A percentile compares a stretch with the other conserved stretches of the same genome.
phyloP scores from a whole-genome alignment of 2,113 vertebrate species.

The Numida meleagris region DNA sequence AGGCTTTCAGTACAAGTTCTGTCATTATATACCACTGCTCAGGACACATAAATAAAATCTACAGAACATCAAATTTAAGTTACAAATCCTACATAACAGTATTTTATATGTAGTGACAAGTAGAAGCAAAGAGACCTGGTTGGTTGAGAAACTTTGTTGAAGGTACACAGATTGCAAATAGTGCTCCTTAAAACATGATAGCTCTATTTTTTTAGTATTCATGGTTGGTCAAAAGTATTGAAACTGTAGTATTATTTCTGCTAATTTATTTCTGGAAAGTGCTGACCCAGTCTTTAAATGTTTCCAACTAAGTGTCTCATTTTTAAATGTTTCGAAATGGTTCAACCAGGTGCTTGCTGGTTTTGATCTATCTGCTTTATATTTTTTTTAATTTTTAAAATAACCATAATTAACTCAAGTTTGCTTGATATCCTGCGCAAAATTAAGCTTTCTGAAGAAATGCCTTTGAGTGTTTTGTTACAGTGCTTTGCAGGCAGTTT shows the following conservation, averaged over 20 bases:
- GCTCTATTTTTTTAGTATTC: neutral
- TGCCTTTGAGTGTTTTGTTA: neutral
- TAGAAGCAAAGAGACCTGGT: slow-evolving; percentile 14
- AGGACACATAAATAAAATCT: slow-evolving; percentile 10
- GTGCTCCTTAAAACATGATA: neutral
- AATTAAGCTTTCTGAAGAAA: neutral
- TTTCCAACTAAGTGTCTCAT: neutral
- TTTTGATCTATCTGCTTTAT: neutral
- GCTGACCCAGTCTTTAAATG: neutral
- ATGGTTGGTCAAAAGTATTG: neutral
- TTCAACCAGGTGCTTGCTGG: rapidly evolving
- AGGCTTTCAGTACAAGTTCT: slow-evolving; percentile 11
- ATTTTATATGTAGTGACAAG: slow-evolving; percentile 30
- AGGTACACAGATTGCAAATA: neutral
- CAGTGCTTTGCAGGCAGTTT: neutral
- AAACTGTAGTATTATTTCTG: neutral
- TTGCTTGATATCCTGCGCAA: neutral
- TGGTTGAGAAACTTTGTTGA: slow-evolving; percentile 37
- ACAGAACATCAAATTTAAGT: slow-evolving; percentile 33
- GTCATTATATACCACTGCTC: neutral
- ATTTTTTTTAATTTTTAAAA: neutral
- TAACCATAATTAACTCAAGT: neutral
- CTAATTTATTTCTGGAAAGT: neutral
- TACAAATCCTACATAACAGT: slow-evolving; percentile 30
- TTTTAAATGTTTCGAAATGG: neutral